Percentiles rank a stretch among this genome's conserved stretches.
Evolutionary conservation across 2,888 invertebrate species (phyloP).

Genomic region (Orthosia gracilis): DNA sequence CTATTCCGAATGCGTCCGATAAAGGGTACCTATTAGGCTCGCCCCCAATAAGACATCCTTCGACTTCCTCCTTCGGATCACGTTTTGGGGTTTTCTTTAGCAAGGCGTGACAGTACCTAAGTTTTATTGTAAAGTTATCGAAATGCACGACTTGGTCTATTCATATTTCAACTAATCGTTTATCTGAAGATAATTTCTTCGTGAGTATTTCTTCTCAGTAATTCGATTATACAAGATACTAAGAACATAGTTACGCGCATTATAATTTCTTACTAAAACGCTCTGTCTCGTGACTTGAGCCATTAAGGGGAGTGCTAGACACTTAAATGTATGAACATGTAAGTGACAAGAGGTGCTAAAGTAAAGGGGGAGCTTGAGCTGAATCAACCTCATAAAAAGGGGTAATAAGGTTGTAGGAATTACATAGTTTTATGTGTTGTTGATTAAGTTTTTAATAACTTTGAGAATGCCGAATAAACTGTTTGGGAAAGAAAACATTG

Average conservation of each 20-base stretch:
- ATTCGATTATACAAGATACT: slow-evolving; percentile 17
- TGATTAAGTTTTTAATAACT: background rate
- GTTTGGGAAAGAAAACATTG: background rate
- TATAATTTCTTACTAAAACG: slow-evolving; percentile 32
- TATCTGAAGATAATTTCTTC: slow-evolving; percentile 9
- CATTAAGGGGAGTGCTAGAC: slow-evolving; percentile 40
- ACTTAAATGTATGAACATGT: slow-evolving; percentile 53
- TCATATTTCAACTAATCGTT: background rate
- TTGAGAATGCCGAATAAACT: no score
- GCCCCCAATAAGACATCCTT: slow-evolving; percentile 13
- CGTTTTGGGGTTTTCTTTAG: background rate
- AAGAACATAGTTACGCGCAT: slow-evolving; percentile 2
- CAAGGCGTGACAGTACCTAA: background rate
- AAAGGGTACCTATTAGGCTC: slow-evolving; percentile 19
- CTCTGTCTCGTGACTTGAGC: slow-evolving; percentile 34
- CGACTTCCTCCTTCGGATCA: slow-evolving; percentile 1
- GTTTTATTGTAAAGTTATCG: background rate
- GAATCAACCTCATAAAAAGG: slow-evolving; percentile 10
- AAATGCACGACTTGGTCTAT: background rate
- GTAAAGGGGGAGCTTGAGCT: slow-evolving; percentile 50
- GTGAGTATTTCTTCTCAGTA: slow-evolving; percentile 16
- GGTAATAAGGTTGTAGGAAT: background rate
- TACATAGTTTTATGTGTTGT: background rate
- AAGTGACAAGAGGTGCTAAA: slow-evolving; percentile 55
- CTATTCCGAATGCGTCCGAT: slow-evolving; percentile 37